Conservation (phyloP, 2,797 vertebrate species). For the Sebastes flavidus region DNA sequence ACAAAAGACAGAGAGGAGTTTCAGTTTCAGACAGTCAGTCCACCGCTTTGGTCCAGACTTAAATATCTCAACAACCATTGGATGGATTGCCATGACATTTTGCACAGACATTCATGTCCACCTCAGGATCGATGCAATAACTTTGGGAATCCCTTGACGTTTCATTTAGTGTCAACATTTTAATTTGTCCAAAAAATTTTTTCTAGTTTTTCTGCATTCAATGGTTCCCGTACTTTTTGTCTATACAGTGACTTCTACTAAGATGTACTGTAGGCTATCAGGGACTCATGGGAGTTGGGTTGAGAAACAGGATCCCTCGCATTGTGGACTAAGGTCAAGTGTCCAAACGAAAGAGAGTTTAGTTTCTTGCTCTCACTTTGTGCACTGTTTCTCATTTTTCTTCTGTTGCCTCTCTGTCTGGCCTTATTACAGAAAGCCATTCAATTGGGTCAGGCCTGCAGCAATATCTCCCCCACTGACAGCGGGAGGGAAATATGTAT, state of each 20-base stretch:
- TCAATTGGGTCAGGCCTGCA: constrained; percentile 76
- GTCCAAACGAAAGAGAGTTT: constrained; percentile 56
- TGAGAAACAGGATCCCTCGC: constrained; percentile 55
- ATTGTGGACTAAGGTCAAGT: constrained; percentile 63
- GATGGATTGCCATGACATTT: not conserved
- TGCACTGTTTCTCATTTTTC: constrained; percentile 60
- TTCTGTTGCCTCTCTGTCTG: constrained; percentile 64
- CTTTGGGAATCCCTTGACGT: not conserved
- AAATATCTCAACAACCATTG: not conserved
- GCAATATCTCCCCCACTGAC: constrained; percentile 53
- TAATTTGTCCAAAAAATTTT: not conserved
- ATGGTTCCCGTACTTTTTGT: too few relatives aligned
- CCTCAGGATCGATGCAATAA: not conserved
- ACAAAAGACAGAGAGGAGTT: constrained; percentile 8
- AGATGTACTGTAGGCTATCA: not conserved
- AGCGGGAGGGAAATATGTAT: constrained; percentile 34
- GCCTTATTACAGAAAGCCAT: constrained; percentile 69
- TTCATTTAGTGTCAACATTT: not conserved
- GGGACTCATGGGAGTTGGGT: constrained; percentile 39
- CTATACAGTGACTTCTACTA: not conserved
- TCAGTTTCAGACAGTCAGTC: not conserved
- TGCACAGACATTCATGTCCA: not conserved
- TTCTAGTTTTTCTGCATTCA: too few relatives aligned
- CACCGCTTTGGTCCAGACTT: not conserved
- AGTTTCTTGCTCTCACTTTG: constrained; percentile 66